A percentile compares a stretch with the other conserved stretches of the same genome.
Conservation (phyloP, 2,113 vertebrate genomes). For the Tichodroma muraria region DNA sequence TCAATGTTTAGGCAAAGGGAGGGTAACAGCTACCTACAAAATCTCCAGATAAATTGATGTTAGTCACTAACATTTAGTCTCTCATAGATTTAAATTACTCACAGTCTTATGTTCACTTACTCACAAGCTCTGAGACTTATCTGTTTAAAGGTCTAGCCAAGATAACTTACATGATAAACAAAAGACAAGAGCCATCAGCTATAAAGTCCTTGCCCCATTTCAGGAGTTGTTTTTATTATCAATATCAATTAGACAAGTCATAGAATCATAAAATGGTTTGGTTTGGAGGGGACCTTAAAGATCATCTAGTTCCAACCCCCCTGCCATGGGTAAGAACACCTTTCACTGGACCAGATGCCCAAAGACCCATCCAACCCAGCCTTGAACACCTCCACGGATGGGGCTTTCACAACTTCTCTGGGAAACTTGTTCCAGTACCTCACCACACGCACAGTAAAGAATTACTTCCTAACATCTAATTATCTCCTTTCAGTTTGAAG, state of each 20-base stretch:
- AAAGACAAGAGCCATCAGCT: neutral
- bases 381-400: neutral
- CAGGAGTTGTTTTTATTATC: neutral
- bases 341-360: neutral
- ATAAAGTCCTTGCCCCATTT: neutral
- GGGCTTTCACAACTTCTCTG: neutral
- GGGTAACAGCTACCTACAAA: neutral
- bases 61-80: neutral
- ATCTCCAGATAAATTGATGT: neutral
- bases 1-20: neutral
- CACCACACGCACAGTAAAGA: neutral
- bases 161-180: neutral
- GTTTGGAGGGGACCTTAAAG: neutral
- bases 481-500: neutral
- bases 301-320: neutral
- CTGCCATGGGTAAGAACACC: neutral
- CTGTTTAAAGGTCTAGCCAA: neutral
- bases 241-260: neutral
- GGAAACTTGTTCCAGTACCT: neutral
- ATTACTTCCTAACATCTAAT: neutral
- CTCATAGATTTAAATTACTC: neutral
- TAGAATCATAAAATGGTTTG: neutral
- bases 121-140: neutral
- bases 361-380: neutral
- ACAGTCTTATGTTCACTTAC: neutral